phyloP scores from a whole-genome alignment of 1,140 invertebrate species.

The Drosophila equinoxialis region DNA sequence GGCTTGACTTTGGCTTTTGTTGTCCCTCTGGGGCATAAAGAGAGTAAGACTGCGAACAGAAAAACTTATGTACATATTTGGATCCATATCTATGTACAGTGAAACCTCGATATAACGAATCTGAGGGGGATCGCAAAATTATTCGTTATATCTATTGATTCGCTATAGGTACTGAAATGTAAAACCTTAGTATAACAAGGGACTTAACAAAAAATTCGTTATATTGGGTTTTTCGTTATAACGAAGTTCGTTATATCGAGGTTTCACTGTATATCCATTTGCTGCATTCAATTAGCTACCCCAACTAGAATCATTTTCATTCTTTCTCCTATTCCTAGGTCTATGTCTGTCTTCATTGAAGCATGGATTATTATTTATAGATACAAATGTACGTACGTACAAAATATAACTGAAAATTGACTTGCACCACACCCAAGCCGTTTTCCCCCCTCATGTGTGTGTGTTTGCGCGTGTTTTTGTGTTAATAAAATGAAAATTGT shows the following conservation, averaged over 20 bases:
- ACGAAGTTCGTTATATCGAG: too few species aligned
- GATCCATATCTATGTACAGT: background rate
- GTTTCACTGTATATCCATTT: background rate
- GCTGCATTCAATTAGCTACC: background rate
- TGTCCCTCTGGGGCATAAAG: constrained; percentile 69
- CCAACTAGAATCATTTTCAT: background rate
- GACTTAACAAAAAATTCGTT: too few species aligned
- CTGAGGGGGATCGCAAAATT: too few species aligned
- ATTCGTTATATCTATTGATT: too few species aligned
- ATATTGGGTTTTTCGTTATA: too few species aligned
- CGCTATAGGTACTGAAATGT: too few species aligned
- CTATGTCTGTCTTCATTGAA: constrained; percentile 33
- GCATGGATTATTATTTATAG: constrained; percentile 63
- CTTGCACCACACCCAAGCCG: background rate
- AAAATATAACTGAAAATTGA: constrained; percentile 64
- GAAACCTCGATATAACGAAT: too few species aligned
- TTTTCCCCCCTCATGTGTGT: background rate
- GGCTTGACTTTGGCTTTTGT: constrained; percentile 44
- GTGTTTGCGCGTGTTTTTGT: constrained; percentile 32
- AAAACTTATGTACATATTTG: background rate
- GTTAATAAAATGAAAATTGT: constrained; percentile 80
- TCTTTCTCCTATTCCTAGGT: background rate
- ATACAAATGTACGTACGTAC: constrained; percentile 73
- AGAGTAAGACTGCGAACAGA: background rate
- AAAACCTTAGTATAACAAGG: too few species aligned